Conservation (phyloP, 2,113 vertebrate species). For the Gallinago media region DNA sequence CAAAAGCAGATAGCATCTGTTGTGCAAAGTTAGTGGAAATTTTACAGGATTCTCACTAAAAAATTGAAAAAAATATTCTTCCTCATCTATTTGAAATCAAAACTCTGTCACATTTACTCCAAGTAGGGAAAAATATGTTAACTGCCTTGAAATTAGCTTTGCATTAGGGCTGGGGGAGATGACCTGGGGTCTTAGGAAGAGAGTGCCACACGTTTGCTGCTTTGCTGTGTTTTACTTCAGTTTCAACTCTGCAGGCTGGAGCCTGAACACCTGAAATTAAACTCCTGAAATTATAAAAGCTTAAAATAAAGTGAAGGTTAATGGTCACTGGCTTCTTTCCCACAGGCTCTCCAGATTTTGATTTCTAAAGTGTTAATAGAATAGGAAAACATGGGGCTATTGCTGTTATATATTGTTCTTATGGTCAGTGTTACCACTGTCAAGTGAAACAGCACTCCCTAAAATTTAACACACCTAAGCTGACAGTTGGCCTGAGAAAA, state of each 20-base stretch:
- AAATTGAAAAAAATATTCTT: neutral
- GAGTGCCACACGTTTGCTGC: neutral
- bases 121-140: neutral
- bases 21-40: neutral
- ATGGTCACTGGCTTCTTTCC: constrained; percentile 1
- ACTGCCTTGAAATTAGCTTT: neutral
- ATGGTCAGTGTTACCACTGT: neutral
- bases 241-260: neutral
- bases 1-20: neutral
- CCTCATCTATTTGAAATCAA: neutral
- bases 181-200: neutral
- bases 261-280: neutral
- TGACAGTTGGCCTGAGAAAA: neutral
- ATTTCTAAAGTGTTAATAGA: neutral
- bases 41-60: neutral
- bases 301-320: constrained; percentile 18
- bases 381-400: neutral
- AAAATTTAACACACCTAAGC: neutral
- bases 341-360: neutral
- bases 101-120: neutral
- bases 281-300: neutral
- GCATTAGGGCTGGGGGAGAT: neutral
- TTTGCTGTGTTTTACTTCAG: neutral
- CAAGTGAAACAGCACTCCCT: neutral
- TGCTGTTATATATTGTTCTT: neutral